A percentile compares a stretch with the other conserved stretches of the same genome.
Conservation (phyloP, 2,797 vertebrate species). For the Chrosomus eos region DNA sequence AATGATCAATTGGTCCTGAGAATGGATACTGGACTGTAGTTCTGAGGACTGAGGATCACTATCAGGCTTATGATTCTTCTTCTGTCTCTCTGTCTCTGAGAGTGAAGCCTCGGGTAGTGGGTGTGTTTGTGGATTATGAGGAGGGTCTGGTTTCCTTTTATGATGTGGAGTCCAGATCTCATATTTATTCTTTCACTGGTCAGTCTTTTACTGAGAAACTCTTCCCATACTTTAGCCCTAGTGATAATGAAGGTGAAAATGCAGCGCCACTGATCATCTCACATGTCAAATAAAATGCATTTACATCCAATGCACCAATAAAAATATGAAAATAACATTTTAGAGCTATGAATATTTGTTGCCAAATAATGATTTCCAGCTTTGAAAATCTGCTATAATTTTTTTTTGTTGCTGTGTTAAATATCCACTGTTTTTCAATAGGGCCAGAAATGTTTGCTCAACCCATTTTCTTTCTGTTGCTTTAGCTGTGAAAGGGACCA, state of each 20-base stretch:
- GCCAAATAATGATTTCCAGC: neutral
- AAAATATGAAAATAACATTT: neutral
- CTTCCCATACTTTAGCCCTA: rapidly evolving
- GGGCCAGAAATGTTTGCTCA: neutral
- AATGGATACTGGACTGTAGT: rapidly evolving
- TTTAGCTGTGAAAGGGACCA: neutral
- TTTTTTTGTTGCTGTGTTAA: neutral
- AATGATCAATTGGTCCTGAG: rapidly evolving
- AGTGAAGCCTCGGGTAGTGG: neutral
- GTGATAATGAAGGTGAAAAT: neutral
- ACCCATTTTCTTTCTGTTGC: neutral
- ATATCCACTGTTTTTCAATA: too few relatives aligned
- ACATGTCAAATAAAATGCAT: neutral
- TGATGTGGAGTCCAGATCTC: neutral
- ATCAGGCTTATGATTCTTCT: rapidly evolving
- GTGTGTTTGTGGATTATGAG: constrained; percentile 4
- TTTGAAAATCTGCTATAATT: neutral
- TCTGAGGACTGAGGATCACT: rapidly evolving
- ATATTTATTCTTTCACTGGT: neutral
- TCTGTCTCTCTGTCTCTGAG: neutral
- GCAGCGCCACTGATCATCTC: neutral
- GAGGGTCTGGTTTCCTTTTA: neutral
- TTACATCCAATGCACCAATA: neutral
- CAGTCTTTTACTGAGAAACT: neutral
- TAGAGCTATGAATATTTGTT: neutral